These are phyloP conservation scores for Penaeus japonicus DNA, from an alignment of 1,140 invertebrate species.

Conservation along the genomic window DNA sequence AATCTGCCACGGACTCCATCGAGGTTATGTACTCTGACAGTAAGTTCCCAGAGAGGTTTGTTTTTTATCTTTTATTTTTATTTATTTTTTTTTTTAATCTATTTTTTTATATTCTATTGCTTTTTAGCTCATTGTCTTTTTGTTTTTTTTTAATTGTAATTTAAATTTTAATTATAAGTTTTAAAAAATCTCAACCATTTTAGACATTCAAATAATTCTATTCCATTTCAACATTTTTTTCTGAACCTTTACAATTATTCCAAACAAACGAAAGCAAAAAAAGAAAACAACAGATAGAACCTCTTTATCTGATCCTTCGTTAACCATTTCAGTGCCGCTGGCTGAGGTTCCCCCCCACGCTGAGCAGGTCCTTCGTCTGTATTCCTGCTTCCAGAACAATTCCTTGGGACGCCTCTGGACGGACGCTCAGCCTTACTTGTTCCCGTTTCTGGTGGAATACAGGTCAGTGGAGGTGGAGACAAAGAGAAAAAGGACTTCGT, in stretches of 20 bases:
- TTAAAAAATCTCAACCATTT: no score
- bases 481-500: no score
- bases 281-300: no score
- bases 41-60: slow-evolving; percentile 11
- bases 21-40: slow-evolving; percentile 55
- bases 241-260: neutral
- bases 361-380: slow-evolving; percentile 68
- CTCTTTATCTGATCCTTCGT: neutral
- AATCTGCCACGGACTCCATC: slow-evolving; percentile 64
- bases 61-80: neutral
- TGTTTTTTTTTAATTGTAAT: neutral
- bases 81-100: neutral
- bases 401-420: slow-evolving; percentile 71
- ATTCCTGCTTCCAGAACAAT: slow-evolving; percentile 71
- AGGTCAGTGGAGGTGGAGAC: slow-evolving; percentile 63
- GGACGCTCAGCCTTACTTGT: slow-evolving; percentile 71
- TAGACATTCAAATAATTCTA: no score
- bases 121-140: neutral
- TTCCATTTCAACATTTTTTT: no score
- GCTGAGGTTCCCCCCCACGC: slow-evolving; percentile 43
- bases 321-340: neutral
- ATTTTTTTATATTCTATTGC: neutral
- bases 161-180: no score
- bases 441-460: slow-evolving; percentile 73
- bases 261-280: neutral